phyloP scores from a whole-genome alignment of 1,140 invertebrate species.

The Zaprionus nigranus region DNA sequence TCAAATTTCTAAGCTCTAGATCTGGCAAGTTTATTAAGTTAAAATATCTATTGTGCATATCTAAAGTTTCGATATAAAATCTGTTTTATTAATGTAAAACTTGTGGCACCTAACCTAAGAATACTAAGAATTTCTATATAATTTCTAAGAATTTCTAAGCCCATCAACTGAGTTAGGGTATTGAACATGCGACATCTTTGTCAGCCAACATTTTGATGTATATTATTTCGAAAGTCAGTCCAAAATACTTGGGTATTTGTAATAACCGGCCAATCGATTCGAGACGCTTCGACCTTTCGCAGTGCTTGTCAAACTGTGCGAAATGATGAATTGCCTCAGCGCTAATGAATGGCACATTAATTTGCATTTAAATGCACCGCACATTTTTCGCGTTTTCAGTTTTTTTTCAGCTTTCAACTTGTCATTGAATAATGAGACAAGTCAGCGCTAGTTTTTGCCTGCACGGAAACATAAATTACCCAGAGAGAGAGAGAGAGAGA shows the following conservation, averaged over 20 bases:
- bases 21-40: too few species aligned
- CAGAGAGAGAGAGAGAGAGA: background rate
- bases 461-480: constrained; percentile 62
- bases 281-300: constrained; percentile 54
- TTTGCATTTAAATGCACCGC: constrained; percentile 64
- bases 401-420: constrained; percentile 30
- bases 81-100: too few species aligned
- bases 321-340: constrained; percentile 59
- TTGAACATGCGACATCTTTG: background rate
- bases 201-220: background rate
- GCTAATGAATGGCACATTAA: constrained; percentile 71
- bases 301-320: constrained; percentile 54
- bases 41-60: too few species aligned
- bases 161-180: background rate
- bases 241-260: constrained; percentile 26
- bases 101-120: too few species aligned
- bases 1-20: too few species aligned
- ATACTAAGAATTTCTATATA: background rate
- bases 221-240: constrained; percentile 25
- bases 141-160: background rate
- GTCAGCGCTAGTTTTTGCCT: constrained; percentile 32
- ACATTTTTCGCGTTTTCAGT: constrained; percentile 13
- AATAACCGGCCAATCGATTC: constrained; percentile 35
- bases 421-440: constrained; percentile 65
- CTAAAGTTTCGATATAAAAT: too few species aligned